Conservation (phyloP, 2,797 vertebrate species). For the Peromyscus eremicus region DNA sequence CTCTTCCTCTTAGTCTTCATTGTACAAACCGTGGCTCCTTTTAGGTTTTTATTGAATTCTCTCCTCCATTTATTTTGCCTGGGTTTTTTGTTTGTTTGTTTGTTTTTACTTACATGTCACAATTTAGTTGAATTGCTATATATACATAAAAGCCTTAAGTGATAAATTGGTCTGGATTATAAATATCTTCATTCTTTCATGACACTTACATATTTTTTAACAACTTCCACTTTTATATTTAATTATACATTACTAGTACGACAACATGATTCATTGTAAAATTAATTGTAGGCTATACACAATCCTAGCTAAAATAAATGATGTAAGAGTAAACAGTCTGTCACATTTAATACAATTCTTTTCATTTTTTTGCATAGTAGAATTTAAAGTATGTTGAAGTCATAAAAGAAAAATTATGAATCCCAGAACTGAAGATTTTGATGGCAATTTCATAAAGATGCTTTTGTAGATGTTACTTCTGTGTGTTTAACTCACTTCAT, state of each 20-base stretch:
- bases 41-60: not conserved
- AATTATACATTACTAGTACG: not conserved
- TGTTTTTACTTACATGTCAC: not conserved
- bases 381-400: slow-evolving; percentile 20
- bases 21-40: not conserved
- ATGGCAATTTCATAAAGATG: not conserved
- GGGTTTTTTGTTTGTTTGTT: not conserved
- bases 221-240: not conserved
- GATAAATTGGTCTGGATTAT: not conserved
- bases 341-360: not conserved
- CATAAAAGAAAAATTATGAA: not conserved
- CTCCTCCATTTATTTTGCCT: not conserved
- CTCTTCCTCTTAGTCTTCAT: not conserved
- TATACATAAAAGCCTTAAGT: slow-evolving; percentile 10
- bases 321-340: not conserved
- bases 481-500: not conserved
- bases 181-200: not conserved
- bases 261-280: slow-evolving; percentile 7
- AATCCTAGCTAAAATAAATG: not conserved
- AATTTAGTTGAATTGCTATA: not conserved
- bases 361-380: not conserved
- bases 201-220: not conserved
- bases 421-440: not conserved
- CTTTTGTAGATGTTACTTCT: not conserved
- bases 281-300: not conserved